Percentiles rank a stretch among this genome's conserved stretches.
phyloP scores from a whole-genome alignment of 1,140 invertebrate species.

The Nasonia vitripennis region DNA sequence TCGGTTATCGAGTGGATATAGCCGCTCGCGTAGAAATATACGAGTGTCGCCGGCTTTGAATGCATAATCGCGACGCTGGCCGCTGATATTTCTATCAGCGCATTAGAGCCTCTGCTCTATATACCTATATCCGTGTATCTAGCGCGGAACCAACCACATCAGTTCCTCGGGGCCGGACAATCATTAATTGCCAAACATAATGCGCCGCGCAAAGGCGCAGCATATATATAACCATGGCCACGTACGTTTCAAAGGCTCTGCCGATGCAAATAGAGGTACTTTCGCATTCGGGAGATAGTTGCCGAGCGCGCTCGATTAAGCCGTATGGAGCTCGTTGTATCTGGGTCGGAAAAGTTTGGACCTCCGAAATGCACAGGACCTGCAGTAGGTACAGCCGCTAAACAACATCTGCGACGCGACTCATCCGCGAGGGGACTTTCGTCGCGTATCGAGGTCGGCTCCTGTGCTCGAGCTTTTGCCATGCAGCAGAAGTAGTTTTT shows the following conservation, averaged over 20 bases:
- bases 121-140: too few relatives aligned
- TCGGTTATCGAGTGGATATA: slow-evolving; percentile 50
- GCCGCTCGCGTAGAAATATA: slow-evolving; percentile 22
- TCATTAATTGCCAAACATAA: slow-evolving; percentile 19
- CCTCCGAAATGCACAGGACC: too few relatives aligned
- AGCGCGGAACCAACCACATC: background rate
- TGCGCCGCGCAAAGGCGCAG: too few relatives aligned
- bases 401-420: background rate
- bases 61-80: slow-evolving; percentile 35
- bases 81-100: slow-evolving; percentile 39
- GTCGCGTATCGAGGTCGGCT: background rate
- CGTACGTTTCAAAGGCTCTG: too few relatives aligned
- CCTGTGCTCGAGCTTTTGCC: background rate
- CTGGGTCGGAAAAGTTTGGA: too few relatives aligned
- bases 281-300: too few relatives aligned
- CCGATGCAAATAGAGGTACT: too few relatives aligned
- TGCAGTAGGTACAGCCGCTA: too few relatives aligned
- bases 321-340: too few relatives aligned
- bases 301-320: too few relatives aligned
- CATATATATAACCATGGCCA: too few relatives aligned
- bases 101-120: background rate
- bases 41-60: slow-evolving; percentile 48
- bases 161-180: background rate
- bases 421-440: background rate
- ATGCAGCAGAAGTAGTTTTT: background rate